Evolutionary conservation across 2,113 vertebrate species (phyloP), one percentile per base, ranked within the genome.

Genomic region (Herpetotheres cachinnans): DNA sequence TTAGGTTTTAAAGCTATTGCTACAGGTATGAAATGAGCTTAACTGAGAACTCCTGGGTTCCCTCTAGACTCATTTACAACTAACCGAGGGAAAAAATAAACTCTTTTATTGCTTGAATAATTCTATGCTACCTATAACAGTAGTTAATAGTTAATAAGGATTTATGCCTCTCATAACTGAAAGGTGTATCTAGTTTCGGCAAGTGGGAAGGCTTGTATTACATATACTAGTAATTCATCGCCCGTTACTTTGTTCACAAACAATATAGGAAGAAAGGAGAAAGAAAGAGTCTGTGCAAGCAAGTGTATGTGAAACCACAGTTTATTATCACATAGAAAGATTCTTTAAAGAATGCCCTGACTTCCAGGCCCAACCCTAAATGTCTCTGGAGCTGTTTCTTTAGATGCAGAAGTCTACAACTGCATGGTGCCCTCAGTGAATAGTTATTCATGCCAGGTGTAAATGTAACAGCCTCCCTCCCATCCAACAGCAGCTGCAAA

Each of bases 1-100:
- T 97, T 93, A 96, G 72, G 83, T 86, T 95, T 97, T 95, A 47
- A 56, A 52, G 85, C 89, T 96, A 67, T 71, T 95, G 95, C 86
- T 50, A 76, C 73, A 95, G 69, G 92, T 93, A 79, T 87, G 69
- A 79, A 95, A 96, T 82, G 78, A 94, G 92, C 83, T 94, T 97
- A 95, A 90, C 47, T 72, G 87, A 92, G 91, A 97, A 97, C 94
- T 97, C 71, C 86, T 90, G 49, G 81, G 74, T 63, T 98, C 97
- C 97, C 98, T 65, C 71, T 91, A 97, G 98, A 96, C 84, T 96
- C 89, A 88, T 97, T 98, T 96, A 80, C 80, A 93, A 82, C 69
- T 92, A 96, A 91, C 82, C 3, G 9, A 93, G 73, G 88, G 93
- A 95, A 94, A 93, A 97, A 96, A 93, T 93, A 92, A 90, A 92